A percentile compares a stretch with the other conserved stretches of the same genome.
Conservation (phyloP, 1,140 invertebrate genomes). For the Mesaphorura yosii region DNA sequence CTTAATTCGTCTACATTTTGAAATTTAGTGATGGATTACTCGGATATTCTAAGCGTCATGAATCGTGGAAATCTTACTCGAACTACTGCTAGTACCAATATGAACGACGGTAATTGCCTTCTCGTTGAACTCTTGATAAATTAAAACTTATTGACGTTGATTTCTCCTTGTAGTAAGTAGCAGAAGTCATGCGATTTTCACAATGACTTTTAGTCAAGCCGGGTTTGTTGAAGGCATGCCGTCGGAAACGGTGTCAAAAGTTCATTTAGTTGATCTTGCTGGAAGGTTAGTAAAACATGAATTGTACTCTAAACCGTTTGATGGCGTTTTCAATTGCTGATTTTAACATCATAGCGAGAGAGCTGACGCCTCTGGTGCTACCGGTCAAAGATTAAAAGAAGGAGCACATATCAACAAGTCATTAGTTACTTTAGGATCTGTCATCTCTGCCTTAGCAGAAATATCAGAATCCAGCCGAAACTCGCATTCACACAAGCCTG, state of each 20-base stretch:
- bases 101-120: conserved; percentile 79
- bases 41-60: conserved; percentile 68
- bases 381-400: conserved; percentile 73
- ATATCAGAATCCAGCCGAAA: conserved; percentile 19
- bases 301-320: neutral
- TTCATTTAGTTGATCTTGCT: conserved; percentile 76
- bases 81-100: conserved; percentile 69
- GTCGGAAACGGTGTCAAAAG: conserved; percentile 73
- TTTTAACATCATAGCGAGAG: conserved; percentile 52
- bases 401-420: conserved; percentile 89
- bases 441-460: conserved; percentile 69
- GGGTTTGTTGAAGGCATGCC: conserved; percentile 67
- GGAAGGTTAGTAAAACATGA: conserved; percentile 49
- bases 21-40: conserved; percentile 74
- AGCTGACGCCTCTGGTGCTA: conserved; percentile 72
- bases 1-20: too few species aligned
- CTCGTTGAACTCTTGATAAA: too few species aligned
- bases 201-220: conserved; percentile 76
- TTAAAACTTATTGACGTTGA: too few species aligned
- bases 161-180: too few species aligned
- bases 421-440: conserved; percentile 73
- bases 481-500: conserved; percentile 35
- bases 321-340: neutral
- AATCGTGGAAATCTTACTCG: conserved; percentile 62
- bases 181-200: conserved; percentile 91